phyloP scores from a whole-genome alignment of 1,140 invertebrate genomes.

The Tetramorium simillimum region DNA sequence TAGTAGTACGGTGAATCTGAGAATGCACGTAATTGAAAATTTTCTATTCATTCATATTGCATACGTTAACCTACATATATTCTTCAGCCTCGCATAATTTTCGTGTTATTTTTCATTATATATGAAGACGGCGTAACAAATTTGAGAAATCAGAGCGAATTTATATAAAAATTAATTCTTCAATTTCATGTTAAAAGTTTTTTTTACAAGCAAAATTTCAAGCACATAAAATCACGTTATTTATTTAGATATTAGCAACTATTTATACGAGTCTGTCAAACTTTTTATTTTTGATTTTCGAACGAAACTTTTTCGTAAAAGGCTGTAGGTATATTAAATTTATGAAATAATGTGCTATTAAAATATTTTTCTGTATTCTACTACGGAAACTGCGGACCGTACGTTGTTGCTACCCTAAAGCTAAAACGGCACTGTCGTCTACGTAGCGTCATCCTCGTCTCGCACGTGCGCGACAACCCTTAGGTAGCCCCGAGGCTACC shows the following conservation, averaged over 20 bases:
- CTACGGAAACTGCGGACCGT: neutral
- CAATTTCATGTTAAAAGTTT: neutral
- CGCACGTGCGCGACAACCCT: conserved; percentile 37
- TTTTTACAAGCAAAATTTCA: neutral
- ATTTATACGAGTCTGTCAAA: neutral
- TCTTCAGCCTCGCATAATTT: neutral
- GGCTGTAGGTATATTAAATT: neutral
- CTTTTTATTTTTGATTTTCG: neutral
- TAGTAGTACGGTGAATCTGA: too few relatives aligned
- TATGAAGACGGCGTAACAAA: neutral
- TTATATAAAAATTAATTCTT: neutral
- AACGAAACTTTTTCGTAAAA: neutral
- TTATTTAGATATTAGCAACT: neutral
- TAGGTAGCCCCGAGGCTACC: neutral
- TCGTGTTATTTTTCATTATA: neutral
- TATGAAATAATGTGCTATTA: neutral
- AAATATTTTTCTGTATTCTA: neutral
- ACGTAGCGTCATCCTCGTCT: conserved; percentile 43
- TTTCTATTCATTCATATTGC: too few relatives aligned
- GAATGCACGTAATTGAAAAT: too few relatives aligned
- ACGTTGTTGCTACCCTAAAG: neutral
- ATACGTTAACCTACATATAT: neutral
- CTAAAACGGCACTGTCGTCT: conserved; percentile 27
- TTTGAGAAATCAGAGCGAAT: neutral
- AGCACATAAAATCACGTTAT: neutral